phyloP scores from a whole-genome alignment of 2,797 vertebrate genomes.

The Gymnothorax javanicus region DNA sequence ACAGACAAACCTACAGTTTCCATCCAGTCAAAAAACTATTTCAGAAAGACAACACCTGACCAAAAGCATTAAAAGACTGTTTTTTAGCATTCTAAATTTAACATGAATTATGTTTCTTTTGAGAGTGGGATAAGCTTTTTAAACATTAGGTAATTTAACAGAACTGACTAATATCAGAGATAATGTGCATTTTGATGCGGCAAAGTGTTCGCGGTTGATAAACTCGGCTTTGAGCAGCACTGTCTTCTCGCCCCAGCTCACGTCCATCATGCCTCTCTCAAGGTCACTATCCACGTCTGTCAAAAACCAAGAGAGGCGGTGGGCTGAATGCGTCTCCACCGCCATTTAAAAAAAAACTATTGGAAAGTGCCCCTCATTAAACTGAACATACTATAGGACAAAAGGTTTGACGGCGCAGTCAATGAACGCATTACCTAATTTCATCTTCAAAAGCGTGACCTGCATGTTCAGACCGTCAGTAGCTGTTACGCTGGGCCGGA shows the following conservation, averaged over 20 bases:
- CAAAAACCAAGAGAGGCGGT: background rate
- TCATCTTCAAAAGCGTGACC: background rate
- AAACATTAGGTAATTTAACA: slow-evolving; percentile 13
- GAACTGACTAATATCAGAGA: background rate
- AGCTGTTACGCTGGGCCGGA: background rate
- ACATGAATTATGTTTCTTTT: background rate
- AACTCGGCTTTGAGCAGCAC: background rate
- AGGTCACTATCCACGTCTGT: background rate
- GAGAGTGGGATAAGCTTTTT: background rate
- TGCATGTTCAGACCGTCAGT: background rate
- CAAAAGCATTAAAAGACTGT: background rate
- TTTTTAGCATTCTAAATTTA: background rate
- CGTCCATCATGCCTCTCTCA: background rate
- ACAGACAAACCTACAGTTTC: background rate
- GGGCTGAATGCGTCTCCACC: background rate
- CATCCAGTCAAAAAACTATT: background rate
- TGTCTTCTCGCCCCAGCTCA: background rate
- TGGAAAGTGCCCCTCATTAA: background rate
- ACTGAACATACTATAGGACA: background rate
- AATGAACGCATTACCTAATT: slow-evolving; percentile 16
- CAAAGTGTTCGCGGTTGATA: background rate
- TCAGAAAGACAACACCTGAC: background rate
- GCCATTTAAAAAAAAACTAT: background rate
- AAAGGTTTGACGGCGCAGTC: background rate
- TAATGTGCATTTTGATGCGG: background rate